These are phyloP conservation scores for Chaetophractus vellerosus DNA, from an alignment of 2,797 vertebrate genomes.

Conservation along the genomic window DNA sequence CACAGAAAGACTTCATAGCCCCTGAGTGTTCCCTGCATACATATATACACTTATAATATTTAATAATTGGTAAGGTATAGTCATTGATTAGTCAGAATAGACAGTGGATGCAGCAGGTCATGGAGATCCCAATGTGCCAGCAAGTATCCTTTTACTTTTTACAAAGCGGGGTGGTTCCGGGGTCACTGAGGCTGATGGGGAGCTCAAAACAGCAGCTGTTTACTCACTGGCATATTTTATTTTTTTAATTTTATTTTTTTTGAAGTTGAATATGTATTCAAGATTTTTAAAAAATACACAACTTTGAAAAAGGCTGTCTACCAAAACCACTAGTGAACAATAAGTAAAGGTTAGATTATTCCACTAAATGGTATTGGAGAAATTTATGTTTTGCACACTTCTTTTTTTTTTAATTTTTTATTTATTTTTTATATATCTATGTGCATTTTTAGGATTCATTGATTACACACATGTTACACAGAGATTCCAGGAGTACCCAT, in stretches of 20 bases:
- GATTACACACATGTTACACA: too few species aligned
- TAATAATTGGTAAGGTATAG: neutral
- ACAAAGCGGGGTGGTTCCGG: neutral
- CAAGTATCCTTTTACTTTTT: neutral
- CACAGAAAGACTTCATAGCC: neutral
- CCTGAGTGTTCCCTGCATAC: neutral
- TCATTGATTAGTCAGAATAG: neutral
- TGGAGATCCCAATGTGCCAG: too few species aligned
- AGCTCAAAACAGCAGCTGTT: neutral
- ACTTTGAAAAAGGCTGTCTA: neutral
- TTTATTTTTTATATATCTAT: too few species aligned
- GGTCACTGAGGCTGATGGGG: neutral
- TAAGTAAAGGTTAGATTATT: neutral
- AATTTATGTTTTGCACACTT: neutral
- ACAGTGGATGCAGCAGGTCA: neutral
- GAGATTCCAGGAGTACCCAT: too few species aligned
- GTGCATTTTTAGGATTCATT: too few species aligned
- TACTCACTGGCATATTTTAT: neutral
- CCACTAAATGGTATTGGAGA: constrained; percentile 12
- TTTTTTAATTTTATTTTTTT: too few species aligned
- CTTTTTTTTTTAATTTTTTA: too few species aligned
- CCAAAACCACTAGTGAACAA: constrained; percentile 1
- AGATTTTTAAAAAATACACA: constrained; percentile 51
- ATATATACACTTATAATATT: neutral
- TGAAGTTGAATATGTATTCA: neutral